Conservation (phyloP, 2,797 vertebrate genomes). For the Halcyon leucocephala region DNA sequence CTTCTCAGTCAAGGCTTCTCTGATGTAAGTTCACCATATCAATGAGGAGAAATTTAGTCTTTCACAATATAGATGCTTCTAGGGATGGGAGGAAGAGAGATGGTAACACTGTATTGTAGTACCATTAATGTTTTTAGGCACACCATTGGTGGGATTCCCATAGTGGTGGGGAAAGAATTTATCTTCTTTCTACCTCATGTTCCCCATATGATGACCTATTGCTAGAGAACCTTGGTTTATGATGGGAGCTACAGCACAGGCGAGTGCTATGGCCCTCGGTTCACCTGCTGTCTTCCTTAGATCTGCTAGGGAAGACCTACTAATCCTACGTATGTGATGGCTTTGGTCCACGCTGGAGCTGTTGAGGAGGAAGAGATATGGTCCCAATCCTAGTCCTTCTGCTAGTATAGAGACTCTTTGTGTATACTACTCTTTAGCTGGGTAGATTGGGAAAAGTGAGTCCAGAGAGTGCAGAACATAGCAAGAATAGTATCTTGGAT, state of each 20-base stretch:
- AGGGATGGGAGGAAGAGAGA: not conserved
- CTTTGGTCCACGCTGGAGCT: not conserved
- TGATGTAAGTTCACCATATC: not conserved
- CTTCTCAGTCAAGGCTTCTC: not conserved
- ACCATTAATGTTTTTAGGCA: not conserved
- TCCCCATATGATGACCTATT: not conserved
- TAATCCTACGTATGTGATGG: not conserved
- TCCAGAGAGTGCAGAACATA: not conserved
- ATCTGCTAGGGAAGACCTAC: not conserved
- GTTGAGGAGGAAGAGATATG: not conserved
- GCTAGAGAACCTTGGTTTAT: not conserved
- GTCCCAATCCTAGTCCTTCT: not conserved
- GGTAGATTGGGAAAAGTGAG: not conserved
- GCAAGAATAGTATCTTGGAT: not conserved
- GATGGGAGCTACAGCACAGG: not conserved
- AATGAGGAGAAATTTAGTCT: not conserved
- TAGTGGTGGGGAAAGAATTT: not conserved
- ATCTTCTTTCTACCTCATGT: accelerated
- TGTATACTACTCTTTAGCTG: not conserved
- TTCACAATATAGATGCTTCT: not conserved
- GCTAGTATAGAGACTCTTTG: not conserved
- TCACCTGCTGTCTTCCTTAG: not conserved
- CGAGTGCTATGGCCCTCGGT: not conserved
- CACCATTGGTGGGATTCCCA: not conserved
- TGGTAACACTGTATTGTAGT: not conserved